Evolutionary conservation across 2,888 invertebrate genomes (phyloP), one percentile per base, ranked within the genome.

Genomic region (Morinoia aosen): DNA sequence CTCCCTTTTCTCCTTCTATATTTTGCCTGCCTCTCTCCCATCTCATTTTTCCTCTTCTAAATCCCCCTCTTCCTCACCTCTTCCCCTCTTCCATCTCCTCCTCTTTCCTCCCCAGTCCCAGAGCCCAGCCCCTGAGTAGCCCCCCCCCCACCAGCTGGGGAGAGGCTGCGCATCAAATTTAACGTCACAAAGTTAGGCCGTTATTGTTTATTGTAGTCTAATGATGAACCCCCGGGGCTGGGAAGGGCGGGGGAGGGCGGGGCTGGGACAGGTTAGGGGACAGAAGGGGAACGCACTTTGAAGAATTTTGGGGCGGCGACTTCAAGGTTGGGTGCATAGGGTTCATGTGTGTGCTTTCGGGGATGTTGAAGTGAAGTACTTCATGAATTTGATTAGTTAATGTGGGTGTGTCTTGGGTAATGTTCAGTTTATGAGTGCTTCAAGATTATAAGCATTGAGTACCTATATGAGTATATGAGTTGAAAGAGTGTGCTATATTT

Each of bases 131-230:
- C 76, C 76, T 33, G 76, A 76, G 76, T 10, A 76, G 33, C 16
- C 1, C 76, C 76, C 76, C 76, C 76, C 76, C 90, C 90, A 14
- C 90, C 11, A 4, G 12, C 10, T 90, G 40, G 40, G 16, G 39
- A 12, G 93, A 93, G 57, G 56, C 93, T 33, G 93, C 16, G 56
- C 93, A 93, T 93, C 56, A 93, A 93, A 93, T 93, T 93, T 93
- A 57, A 93, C 58, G 93, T 93, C 58, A 33, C 57, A 93, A 93
- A 93, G 57, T 93, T 93, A 11, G 56, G 40, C 58, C 93, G 93
- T 93, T 93, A 93, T 57, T 93, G 93, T 93, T 93, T 93, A 93
- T 57, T 93, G 93, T 93, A 57, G 93, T 93, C 93, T 93, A 93
- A 93, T 57, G 93, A 93, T 93, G 93, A 57, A 93, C 57, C 57